Evolutionary conservation across 2,888 invertebrate genomes (phyloP), one percentile per base, ranked within the genome.

Genomic region (Parochlus steinenii): DNA sequence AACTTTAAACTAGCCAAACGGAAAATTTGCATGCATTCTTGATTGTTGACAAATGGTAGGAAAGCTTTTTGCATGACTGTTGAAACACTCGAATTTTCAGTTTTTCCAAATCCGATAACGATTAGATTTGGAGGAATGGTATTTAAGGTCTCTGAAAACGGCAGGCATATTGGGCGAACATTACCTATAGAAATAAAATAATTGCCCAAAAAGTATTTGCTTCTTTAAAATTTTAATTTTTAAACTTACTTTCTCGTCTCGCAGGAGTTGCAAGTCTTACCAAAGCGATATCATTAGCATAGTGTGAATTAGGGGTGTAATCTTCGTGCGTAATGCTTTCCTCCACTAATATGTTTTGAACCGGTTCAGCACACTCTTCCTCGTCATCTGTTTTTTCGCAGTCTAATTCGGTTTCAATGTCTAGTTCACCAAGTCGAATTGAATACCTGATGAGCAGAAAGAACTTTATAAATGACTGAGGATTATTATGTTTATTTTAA

Each of bases 401-500:
- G 24, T 52, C 50, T 5, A 29, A 33, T 11, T 48, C 45, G 11
- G 30, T 44, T 12, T 38, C 12, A 4, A 45, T 40, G 37, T 51
- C 43, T 36, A 47, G 37, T 20, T 51, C 51, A 10, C 51, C 51
- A 15, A 52, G 34, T 31, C 50, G 44, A n/a, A 50, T 44, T 6
- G n/a, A n/a, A n/a, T n/a, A n/a, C n/a, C n/a, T n/a, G n/a, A n/a
- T n/a, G n/a, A n/a, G n/a, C n/a, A n/a, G n/a, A n/a, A n/a, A n/a
- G n/a, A n/a, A n/a, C n/a, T n/a, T n/a, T n/a, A n/a, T n/a, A n/a
- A n/a, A n/a, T n/a, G n/a, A n/a, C n/a, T n/a, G n/a, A n/a, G n/a
- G n/a, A n/a, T n/a, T n/a, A n/a, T n/a, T n/a, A n/a, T n/a, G n/a
- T n/a, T n/a, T n/a, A n/a, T n/a, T n/a, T n/a, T n/a, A n/a, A n/a